Evolutionary conservation across 2,797 vertebrate genomes (phyloP), one percentile per base, ranked within the genome.

Genomic region (Chrosomus eos): DNA sequence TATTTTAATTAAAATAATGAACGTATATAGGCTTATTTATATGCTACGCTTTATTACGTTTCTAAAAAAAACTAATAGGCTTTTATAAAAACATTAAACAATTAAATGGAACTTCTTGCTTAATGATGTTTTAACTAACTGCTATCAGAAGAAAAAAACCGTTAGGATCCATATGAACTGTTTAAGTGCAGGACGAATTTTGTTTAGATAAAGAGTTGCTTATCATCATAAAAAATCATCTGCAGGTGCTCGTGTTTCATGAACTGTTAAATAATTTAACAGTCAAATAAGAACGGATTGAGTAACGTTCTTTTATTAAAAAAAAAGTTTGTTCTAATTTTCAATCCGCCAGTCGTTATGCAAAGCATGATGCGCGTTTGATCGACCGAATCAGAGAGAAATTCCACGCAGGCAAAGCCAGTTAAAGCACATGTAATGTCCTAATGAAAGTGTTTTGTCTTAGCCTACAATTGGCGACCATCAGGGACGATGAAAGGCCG

Each of bases 181-280:
- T 26, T 76, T 60, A 68, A 43, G 23, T 75, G 40, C 70, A 40
- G 33, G 14, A 74, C 43, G 74, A 88, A 84, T 87, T 82, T 67
- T 75, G 85, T 79, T 88, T 75, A 82, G 60, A 86, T 80, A 72
- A 84, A 26, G 26, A 79, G 70, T 80, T 72, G 80, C 68, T 76
- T 76, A 53, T 73, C 71, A 70, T 75, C 40, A 55, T 33, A 60
- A 82, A 76, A 70, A 45, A 38, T 48, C 5, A 82, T 75, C n/a
- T 62, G 75, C 87, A 87, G 86, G 88, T 88, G 86, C 53, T 88
- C 58, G 79, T 82, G 64, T 36, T 36, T 67, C 60, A 48, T 82
- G 51, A 78, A n/a, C 72, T 19, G 28, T 23, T 51, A 28, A 33
- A 55, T 36, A 11, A 66, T 80, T 84, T 43, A 74, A 68, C 45